Conservation (phyloP, 2,797 vertebrate genomes). For the Dendrocincla tyrannina region DNA sequence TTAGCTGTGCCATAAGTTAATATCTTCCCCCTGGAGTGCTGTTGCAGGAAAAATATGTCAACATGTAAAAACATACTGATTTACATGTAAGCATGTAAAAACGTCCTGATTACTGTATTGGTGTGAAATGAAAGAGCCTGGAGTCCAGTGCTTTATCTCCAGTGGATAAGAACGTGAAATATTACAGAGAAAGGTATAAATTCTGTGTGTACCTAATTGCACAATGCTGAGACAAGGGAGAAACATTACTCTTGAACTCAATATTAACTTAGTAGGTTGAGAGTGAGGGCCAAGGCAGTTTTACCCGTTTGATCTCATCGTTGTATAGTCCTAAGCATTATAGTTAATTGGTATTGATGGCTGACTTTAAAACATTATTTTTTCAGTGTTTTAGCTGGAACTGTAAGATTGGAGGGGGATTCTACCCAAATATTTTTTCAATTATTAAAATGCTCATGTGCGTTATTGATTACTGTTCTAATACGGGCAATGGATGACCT, state of each 20-base stretch:
- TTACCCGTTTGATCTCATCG: neutral
- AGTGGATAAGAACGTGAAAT: neutral
- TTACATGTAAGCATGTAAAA: neutral
- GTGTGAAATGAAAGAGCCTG: neutral
- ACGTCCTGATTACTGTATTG: neutral
- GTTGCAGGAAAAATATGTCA: neutral
- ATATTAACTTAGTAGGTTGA: neutral
- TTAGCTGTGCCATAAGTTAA: neutral
- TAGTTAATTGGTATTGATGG: neutral
- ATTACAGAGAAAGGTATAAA: neutral
- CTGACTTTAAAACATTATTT: neutral
- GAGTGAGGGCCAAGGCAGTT: neutral
- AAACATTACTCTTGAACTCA: neutral
- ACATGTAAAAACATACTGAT: neutral
- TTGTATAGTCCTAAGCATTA: neutral
- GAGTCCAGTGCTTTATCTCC: neutral
- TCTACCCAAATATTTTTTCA: neutral
- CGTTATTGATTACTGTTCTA: neutral
- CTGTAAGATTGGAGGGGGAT: neutral
- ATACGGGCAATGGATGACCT: neutral
- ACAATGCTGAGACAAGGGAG: rapidly evolving
- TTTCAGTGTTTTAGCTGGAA: neutral
- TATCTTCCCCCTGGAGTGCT: rapidly evolving
- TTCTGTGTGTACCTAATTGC: neutral
- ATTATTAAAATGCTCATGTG: neutral